phyloP scores from a whole-genome alignment of 2,113 vertebrate species.

The Chinchilla lanigera region DNA sequence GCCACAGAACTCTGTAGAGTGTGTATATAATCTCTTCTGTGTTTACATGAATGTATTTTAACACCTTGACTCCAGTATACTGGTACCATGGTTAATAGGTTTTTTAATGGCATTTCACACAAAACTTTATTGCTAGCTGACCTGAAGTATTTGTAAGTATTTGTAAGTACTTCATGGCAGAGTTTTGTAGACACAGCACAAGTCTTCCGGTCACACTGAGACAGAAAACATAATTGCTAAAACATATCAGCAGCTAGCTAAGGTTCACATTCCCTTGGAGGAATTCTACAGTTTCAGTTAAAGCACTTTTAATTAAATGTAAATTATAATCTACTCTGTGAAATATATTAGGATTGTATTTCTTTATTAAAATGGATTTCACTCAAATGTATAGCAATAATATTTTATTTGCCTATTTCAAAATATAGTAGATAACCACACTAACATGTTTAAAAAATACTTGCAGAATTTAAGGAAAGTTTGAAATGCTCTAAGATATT shows the following conservation, averaged over 20 bases:
- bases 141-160: conserved; percentile 60
- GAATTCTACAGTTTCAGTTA: conserved; percentile 48
- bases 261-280: not conserved
- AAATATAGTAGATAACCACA: conserved; percentile 7
- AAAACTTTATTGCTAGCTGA: conserved; percentile 67
- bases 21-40: conserved; percentile 72
- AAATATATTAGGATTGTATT: conserved; percentile 54
- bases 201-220: not conserved
- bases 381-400: conserved; percentile 49
- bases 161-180: conserved; percentile 49
- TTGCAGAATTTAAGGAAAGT: conserved; percentile 34
- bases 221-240: conserved; percentile 61
- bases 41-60: conserved; percentile 77
- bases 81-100: conserved; percentile 48
- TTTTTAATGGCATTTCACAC: conserved; percentile 61
- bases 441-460: not conserved
- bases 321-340: conserved; percentile 5
- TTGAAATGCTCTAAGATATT: conserved; percentile 13
- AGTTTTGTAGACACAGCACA: conserved; percentile 52
- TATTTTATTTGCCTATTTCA: not conserved
- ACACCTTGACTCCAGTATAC: conserved; percentile 73
- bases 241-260: conserved; percentile 16
- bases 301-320: conserved; percentile 50
- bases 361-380: conserved; percentile 54
- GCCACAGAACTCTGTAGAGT: conserved; percentile 62